A percentile compares a stretch with the other conserved stretches of the same genome.
Evolutionary conservation across 92 coral and sea anemone genomes (phyloP).

Genomic region (Parazoanthus darwini): DNA sequence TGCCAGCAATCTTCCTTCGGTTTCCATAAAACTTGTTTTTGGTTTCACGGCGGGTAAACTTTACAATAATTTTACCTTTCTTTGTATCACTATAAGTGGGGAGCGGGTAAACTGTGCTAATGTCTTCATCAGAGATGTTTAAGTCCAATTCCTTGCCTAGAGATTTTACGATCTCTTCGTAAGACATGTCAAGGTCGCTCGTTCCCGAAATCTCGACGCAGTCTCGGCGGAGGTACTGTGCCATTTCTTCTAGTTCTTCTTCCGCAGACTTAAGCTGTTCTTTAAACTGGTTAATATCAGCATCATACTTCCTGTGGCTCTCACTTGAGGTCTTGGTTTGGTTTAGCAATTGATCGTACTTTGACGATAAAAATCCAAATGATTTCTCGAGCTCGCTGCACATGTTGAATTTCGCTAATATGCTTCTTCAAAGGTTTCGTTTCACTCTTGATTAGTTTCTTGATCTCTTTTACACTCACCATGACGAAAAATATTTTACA

Average conservation of each 20-base stretch:
- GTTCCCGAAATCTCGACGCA: not conserved
- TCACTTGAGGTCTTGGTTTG: no score
- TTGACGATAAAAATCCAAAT: no score
- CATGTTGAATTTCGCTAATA: no score
- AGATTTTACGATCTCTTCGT: not conserved
- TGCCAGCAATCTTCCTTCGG: not conserved
- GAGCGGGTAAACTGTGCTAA: slow-evolving; percentile 21
- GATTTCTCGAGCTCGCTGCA: no score
- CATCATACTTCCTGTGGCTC: no score
- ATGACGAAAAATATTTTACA: no score
- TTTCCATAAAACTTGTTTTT: not conserved
- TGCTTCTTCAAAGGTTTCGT: no score
- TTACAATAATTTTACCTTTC: not conserved
- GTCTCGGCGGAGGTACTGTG: not conserved
- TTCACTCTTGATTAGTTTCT: no score
- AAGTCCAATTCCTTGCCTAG: slow-evolving; percentile 23
- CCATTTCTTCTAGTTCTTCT: not conserved
- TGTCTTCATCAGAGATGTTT: slow-evolving; percentile 1
- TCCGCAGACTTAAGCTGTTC: no score
- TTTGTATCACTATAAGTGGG: not conserved
- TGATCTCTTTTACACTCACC: no score
- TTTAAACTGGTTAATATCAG: no score
- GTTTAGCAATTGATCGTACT: no score
- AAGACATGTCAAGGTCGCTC: not conserved
- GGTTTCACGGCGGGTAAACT: slow-evolving; percentile 5